Conservation (phyloP, 2,888 invertebrate genomes). For the Drosophila diplacantha region DNA sequence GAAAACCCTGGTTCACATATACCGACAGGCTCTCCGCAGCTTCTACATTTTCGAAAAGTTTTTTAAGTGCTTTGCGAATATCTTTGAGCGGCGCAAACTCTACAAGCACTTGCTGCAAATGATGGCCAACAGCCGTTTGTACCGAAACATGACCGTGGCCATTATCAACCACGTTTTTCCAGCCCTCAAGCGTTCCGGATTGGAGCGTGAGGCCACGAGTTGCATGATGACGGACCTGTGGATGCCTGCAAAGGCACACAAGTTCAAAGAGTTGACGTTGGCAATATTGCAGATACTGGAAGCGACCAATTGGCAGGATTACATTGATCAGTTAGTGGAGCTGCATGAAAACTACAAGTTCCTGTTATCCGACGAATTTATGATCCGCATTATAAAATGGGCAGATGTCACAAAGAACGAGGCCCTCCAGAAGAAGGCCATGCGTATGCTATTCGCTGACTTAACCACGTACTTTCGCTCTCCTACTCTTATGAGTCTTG, state of each 20-base stretch:
- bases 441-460: background rate
- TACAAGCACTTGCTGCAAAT: slow-evolving; percentile 26
- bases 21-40: slow-evolving; percentile 26
- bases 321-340: slow-evolving; percentile 13
- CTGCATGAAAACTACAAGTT: slow-evolving; percentile 24
- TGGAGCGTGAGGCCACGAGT: background rate
- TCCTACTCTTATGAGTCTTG: background rate
- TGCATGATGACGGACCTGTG: slow-evolving; percentile 49
- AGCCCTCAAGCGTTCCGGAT: background rate
- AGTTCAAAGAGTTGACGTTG: slow-evolving; percentile 1
- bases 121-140: slow-evolving; percentile 41
- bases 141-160: slow-evolving; percentile 13
- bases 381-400: background rate
- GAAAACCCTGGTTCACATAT: background rate
- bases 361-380: slow-evolving; percentile 26
- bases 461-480: background rate
- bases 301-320: slow-evolving; percentile 44
- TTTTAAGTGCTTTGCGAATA: slow-evolving; percentile 27
- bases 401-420: slow-evolving; percentile 8
- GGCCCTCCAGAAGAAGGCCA: background rate
- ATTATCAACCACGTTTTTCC: slow-evolving; percentile 12
- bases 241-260: slow-evolving; percentile 17
- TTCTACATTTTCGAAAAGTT: slow-evolving; percentile 31
- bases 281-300: slow-evolving; percentile 35
- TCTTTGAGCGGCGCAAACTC: slow-evolving; percentile 32